A percentile compares a stretch with the other conserved stretches of the same genome.
These are phyloP conservation scores for Sepioteuthis lessoniana DNA, from an alignment of 2,888 invertebrate genomes.

Conservation along the genomic window DNA sequence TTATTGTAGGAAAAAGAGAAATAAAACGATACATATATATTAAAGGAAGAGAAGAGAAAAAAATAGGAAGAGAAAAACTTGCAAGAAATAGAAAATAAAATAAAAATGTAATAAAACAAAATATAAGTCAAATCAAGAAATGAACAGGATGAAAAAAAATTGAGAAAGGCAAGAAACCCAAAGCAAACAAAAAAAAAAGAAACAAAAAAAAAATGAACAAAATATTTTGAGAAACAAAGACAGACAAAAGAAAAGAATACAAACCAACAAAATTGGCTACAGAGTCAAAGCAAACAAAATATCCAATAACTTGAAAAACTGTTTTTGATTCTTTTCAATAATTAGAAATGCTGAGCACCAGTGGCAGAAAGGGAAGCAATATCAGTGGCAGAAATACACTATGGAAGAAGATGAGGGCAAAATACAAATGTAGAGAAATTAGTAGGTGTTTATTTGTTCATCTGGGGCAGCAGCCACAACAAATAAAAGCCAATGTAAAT, in stretches of 20 bases:
- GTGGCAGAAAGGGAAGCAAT: not conserved
- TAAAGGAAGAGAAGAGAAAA: not conserved
- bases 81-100: not conserved
- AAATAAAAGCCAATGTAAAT: not conserved
- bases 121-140: not conserved
- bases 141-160: not conserved
- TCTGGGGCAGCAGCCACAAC: conserved; percentile 13
- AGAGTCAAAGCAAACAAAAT: not conserved
- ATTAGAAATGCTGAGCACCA: conserved; percentile 23
- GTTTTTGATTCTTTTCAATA: conserved; percentile 33
- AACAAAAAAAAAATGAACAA: not conserved
- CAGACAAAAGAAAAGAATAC: not conserved
- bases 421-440: not conserved
- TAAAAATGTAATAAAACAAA: not conserved
- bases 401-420: not conserved
- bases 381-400: not conserved
- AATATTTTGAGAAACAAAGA: not conserved
- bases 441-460: conserved; percentile 18
- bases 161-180: not conserved
- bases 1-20: not conserved
- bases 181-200: not conserved
- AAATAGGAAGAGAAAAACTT: not conserved
- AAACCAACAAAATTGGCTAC: not conserved
- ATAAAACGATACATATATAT: not conserved
- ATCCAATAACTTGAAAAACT: conserved; percentile 33